phyloP scores from a whole-genome alignment of 2,797 vertebrate species.

The Sphenopsis melanotis region DNA sequence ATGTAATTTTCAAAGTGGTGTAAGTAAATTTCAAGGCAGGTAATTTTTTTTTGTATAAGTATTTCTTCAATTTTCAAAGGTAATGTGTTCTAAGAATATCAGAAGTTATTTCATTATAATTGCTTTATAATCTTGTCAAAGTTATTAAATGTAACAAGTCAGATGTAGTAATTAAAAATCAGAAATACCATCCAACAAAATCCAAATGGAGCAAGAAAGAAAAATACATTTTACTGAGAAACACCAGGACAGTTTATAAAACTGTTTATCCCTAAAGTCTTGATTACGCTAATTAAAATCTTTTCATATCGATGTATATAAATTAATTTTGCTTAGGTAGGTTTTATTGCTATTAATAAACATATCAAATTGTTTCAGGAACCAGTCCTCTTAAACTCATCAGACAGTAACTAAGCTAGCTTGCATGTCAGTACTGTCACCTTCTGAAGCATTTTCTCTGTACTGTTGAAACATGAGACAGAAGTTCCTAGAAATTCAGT shows the following conservation, averaged over 20 bases:
- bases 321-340: neutral
- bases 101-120: neutral
- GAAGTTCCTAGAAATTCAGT: neutral
- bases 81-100: neutral
- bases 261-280: neutral
- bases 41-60: neutral
- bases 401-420: neutral
- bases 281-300: neutral
- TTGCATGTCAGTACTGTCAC: neutral
- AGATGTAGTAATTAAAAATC: neutral
- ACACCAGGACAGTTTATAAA: neutral
- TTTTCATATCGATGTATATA: neutral
- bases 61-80: neutral
- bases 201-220: neutral
- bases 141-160: neutral
- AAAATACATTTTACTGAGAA: neutral
- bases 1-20: neutral
- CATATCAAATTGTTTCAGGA: neutral
- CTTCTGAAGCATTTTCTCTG: neutral
- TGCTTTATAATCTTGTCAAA: neutral
- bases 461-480: neutral
- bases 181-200: neutral
- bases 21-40: neutral
- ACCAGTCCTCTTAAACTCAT: neutral
- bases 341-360: neutral